Conservation (phyloP, 2,797 vertebrate species). For the Meda fulgida region DNA sequence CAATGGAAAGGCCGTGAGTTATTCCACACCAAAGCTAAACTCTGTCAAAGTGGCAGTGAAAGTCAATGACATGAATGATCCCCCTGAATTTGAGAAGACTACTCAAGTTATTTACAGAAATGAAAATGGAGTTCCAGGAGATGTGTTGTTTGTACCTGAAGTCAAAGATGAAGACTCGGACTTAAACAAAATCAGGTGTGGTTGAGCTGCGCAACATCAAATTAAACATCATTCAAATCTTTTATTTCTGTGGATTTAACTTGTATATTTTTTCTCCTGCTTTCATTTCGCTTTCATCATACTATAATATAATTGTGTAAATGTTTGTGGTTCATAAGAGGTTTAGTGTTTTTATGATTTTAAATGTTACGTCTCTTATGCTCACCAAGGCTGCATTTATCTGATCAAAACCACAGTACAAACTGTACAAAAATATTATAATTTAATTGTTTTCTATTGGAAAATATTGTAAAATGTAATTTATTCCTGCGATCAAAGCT, state of each 20-base stretch:
- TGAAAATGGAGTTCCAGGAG: conserved; percentile 77
- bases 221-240: neutral
- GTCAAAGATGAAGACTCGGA: conserved; percentile 73
- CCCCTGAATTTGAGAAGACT: conserved; percentile 72
- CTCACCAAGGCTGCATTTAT: neutral
- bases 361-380: neutral
- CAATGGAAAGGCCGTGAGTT: neutral
- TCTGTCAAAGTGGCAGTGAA: conserved; percentile 64
- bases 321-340: neutral
- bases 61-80: conserved; percentile 73
- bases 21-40: rapidly evolving
- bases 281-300: neutral
- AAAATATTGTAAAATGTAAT: no score
- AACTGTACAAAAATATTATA: neutral
- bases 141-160: conserved; percentile 67
- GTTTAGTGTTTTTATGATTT: neutral
- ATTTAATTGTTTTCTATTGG: neutral
- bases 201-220: neutral
- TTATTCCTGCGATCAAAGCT: no score
- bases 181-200: conserved; percentile 69
- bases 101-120: conserved; percentile 53
- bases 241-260: neutral
- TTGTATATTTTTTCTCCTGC: no score
- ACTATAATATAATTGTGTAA: neutral
- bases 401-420: neutral